Conservation (phyloP, 2,888 invertebrate genomes). For the Polymixis flavicincta region DNA sequence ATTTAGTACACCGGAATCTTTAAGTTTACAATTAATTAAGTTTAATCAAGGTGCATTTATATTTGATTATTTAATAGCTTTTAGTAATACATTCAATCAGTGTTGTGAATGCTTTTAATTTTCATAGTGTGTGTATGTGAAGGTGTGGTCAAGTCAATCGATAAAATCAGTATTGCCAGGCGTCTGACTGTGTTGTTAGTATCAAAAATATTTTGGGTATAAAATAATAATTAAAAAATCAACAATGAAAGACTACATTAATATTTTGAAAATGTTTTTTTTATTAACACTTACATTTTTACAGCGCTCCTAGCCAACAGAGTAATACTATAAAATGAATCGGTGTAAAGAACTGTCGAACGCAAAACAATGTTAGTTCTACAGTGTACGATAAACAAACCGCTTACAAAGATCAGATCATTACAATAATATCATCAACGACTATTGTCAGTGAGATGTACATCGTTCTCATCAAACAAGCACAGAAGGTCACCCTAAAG, state of each 20-base stretch:
- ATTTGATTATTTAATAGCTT: not conserved
- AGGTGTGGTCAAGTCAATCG: slow-evolving; percentile 14
- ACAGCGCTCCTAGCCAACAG: slow-evolving; percentile 91
- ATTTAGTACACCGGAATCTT: not conserved
- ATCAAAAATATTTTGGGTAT: slow-evolving; percentile 3
- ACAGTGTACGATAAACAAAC: slow-evolving; percentile 88
- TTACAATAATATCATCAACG: slow-evolving; percentile 84
- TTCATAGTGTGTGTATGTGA: not conserved
- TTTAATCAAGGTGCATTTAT: not conserved
- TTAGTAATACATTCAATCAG: not conserved
- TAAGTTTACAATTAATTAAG: not conserved
- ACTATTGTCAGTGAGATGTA: slow-evolving; percentile 87
- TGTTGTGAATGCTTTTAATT: not conserved
- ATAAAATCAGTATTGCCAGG: slow-evolving; percentile 25
- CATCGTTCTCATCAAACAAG: slow-evolving; percentile 85
- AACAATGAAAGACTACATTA: slow-evolving; percentile 82
- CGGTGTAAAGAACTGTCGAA: slow-evolving; percentile 90
- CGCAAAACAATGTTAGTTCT: slow-evolving; percentile 90
- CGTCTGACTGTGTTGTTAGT: slow-evolving; percentile 4
- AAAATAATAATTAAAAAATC: slow-evolving; percentile 53
- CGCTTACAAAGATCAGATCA: slow-evolving; percentile 86
- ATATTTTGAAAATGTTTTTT: slow-evolving; percentile 91
- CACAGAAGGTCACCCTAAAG: slow-evolving; percentile 88
- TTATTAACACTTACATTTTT: slow-evolving; percentile 91
- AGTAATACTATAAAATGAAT: slow-evolving; percentile 90